Percentiles rank a stretch among this genome's conserved stretches.
Conservation (phyloP, 2,113 vertebrate species). For the Oplegnathus fasciatus region DNA sequence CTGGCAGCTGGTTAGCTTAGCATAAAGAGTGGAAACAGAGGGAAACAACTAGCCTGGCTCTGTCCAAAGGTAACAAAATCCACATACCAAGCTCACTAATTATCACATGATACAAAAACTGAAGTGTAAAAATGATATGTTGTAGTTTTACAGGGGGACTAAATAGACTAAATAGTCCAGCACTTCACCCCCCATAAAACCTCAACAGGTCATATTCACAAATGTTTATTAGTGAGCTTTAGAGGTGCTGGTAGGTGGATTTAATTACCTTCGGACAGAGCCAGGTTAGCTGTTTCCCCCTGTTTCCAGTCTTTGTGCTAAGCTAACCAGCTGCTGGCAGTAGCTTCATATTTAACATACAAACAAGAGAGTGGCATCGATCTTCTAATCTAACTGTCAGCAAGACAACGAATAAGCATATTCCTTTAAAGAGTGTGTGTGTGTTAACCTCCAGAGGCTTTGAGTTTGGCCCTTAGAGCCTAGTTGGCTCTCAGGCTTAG, state of each 20-base stretch:
- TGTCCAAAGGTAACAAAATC: neutral
- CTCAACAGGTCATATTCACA: neutral
- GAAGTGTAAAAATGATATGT: too few species aligned
- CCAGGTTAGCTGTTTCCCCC: neutral
- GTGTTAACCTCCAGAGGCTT: slow-evolving; percentile 45
- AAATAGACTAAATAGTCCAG: neutral
- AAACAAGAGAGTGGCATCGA: neutral
- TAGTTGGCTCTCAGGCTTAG: slow-evolving; percentile 38
- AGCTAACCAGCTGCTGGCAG: neutral
- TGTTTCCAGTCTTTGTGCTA: neutral
- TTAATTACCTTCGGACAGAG: neutral
- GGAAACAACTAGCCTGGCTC: neutral
- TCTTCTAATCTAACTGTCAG: neutral
- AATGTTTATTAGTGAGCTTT: neutral
- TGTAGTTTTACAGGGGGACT: too few species aligned
- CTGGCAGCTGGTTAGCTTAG: too few species aligned
- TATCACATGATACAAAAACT: neutral
- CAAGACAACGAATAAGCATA: neutral
- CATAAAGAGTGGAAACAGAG: neutral
- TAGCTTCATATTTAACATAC: neutral
- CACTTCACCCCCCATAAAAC: neutral
- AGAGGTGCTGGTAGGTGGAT: neutral
- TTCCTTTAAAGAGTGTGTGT: slow-evolving; percentile 13
- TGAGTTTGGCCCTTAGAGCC: slow-evolving; percentile 49
- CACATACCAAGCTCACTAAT: too few species aligned